phyloP scores from a whole-genome alignment of 2,113 vertebrate genomes.

The Gavialis gangeticus region DNA sequence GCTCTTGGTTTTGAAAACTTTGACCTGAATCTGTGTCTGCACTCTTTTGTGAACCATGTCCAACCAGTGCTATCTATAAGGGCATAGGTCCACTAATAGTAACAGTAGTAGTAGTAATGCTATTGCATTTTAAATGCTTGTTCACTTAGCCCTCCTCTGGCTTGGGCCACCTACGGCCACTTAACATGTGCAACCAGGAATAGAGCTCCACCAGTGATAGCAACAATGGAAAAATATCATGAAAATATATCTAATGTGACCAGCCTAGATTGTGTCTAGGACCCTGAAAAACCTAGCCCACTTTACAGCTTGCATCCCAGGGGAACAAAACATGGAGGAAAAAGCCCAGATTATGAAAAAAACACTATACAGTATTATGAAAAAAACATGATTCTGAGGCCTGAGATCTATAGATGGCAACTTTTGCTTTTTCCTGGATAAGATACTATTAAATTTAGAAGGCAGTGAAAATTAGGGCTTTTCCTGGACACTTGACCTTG shows the following conservation, averaged over 20 bases:
- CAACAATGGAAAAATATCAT: not conserved
- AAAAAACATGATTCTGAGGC: not conserved
- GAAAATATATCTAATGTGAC: not conserved
- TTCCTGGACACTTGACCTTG: not conserved
- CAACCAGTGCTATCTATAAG: rapidly evolving
- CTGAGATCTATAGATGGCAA: not conserved
- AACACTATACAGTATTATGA: not conserved
- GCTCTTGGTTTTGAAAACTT: not conserved
- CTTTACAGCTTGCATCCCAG: not conserved
- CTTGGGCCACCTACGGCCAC: not conserved
- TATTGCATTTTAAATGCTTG: not conserved
- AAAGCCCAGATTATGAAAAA: not conserved
- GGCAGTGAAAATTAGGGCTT: not conserved
- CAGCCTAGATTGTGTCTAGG: not conserved
- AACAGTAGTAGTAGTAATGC: not conserved
- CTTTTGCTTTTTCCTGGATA: not conserved
- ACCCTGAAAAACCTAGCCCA: not conserved
- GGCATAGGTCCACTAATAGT: rapidly evolving
- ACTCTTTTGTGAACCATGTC: not conserved
- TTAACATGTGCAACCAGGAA: not conserved
- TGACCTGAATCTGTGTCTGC: not conserved
- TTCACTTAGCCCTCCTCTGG: not conserved
- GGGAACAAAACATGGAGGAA: not conserved
- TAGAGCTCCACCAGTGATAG: not conserved
- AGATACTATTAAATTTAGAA: not conserved